phyloP scores from a whole-genome alignment of 2,797 vertebrate species.

The Glossophaga mutica region DNA sequence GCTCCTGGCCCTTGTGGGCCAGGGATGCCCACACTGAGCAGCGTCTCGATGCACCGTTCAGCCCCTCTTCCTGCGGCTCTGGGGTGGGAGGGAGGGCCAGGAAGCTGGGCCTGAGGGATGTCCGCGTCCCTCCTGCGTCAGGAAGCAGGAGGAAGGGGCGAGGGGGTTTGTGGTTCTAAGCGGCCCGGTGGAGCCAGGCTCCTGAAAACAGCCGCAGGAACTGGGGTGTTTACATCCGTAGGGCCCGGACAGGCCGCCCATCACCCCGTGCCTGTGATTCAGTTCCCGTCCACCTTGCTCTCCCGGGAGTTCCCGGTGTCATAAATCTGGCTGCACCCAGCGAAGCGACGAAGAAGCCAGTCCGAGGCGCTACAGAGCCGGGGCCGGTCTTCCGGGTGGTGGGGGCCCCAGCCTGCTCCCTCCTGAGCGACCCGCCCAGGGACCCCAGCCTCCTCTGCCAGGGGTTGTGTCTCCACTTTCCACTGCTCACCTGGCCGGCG shows the following conservation, averaged over 20 bases:
- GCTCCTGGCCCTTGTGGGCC: neutral
- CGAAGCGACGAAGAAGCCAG: neutral
- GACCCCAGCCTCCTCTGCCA: accelerated
- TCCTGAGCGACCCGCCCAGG: neutral
- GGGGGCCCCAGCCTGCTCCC: neutral
- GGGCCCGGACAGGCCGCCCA: neutral
- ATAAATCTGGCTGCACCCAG: neutral
- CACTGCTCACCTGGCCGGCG: accelerated
- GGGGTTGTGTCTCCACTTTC: accelerated
- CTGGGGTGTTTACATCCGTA: neutral
- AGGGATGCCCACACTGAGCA: neutral
- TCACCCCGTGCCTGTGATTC: neutral
- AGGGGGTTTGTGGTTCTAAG: neutral
- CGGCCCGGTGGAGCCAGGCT: neutral
- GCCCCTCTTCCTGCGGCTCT: neutral
- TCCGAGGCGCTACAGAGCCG: accelerated
- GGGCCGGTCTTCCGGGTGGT: neutral
- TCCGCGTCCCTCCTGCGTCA: accelerated
- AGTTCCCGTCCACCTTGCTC: neutral
- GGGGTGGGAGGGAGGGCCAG: neutral
- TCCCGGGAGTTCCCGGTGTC: neutral
- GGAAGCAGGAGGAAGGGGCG: neutral
- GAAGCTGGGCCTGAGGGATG: neutral
- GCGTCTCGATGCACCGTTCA: neutral
- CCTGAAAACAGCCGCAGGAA: neutral